These are phyloP conservation scores for Macropis europaea DNA, from an alignment of 2,888 invertebrate genomes.

Conservation along the genomic window DNA sequence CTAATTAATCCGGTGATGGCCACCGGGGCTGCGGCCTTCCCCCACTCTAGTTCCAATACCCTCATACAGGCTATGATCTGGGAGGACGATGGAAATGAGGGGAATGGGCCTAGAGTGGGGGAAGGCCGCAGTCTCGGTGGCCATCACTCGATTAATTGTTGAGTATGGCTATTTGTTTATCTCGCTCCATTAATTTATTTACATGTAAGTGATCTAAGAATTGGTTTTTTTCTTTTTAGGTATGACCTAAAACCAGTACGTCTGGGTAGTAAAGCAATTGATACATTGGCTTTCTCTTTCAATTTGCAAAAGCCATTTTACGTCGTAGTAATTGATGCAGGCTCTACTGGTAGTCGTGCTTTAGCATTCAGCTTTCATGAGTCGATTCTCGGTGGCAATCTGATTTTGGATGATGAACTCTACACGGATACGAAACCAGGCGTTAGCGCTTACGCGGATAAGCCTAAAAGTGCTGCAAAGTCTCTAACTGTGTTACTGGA, in stretches of 20 bases:
- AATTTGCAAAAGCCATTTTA: slow-evolving; percentile 87
- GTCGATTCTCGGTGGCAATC: slow-evolving; percentile 83
- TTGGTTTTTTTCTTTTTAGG: not conserved
- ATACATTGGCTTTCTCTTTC: slow-evolving; percentile 87
- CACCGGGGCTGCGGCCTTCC: no score
- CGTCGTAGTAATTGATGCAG: slow-evolving; percentile 96
- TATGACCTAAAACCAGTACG: slow-evolving; percentile 64
- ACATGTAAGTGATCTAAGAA: no score
- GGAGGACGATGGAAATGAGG: no score
- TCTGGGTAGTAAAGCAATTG: slow-evolving; percentile 81
- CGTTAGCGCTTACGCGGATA: slow-evolving; percentile 91
- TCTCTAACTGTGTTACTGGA: slow-evolving; percentile 87
- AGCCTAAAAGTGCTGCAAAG: slow-evolving; percentile 89
- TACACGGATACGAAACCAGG: slow-evolving; percentile 95
- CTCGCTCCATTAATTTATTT: no score
- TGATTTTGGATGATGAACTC: slow-evolving; percentile 90
- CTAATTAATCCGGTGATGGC: no score
- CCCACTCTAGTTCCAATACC: no score
- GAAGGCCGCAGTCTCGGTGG: no score
- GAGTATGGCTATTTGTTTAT: no score
- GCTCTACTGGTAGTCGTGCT: slow-evolving; percentile 94
- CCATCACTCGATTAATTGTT: no score
- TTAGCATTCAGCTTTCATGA: slow-evolving; percentile 91
- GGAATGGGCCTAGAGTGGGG: no score
- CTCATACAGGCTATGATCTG: no score